A percentile compares a stretch with the other conserved stretches of the same genome.
Evolutionary conservation across 2,113 vertebrate genomes (phyloP).

Genomic region (Propithecus coquereli): DNA sequence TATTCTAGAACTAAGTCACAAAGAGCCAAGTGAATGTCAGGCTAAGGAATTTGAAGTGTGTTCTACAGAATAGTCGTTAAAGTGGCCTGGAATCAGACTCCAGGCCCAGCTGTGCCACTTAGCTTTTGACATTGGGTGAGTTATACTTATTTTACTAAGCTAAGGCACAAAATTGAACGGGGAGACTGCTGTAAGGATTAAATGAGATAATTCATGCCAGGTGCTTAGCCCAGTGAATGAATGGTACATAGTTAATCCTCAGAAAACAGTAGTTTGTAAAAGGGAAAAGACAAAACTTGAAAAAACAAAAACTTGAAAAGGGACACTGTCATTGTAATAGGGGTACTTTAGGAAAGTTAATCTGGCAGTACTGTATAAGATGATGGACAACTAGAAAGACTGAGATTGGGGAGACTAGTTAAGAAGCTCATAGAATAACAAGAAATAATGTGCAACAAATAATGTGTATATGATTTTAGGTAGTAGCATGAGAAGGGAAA

Average conservation of each 20-base stretch:
- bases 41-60: background rate
- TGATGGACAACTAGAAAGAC: background rate
- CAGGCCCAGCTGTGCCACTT: background rate
- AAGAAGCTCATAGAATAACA: background rate
- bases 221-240: background rate
- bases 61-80: background rate
- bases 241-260: background rate
- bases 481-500: background rate
- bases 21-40: background rate
- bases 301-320: background rate
- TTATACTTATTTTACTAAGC: conserved; percentile 4
- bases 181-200: background rate
- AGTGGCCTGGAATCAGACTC: background rate
- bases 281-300: background rate
- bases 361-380: background rate
- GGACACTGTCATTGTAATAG: background rate
- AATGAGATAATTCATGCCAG: background rate
- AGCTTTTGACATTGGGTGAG: background rate
- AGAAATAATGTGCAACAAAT: background rate
- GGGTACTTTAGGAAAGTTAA: background rate
- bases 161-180: background rate
- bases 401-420: background rate
- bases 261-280: background rate
- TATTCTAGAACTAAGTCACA: background rate
- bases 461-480: background rate